Conservation (phyloP, 2,113 vertebrate species). For the Eclectus roratus region DNA sequence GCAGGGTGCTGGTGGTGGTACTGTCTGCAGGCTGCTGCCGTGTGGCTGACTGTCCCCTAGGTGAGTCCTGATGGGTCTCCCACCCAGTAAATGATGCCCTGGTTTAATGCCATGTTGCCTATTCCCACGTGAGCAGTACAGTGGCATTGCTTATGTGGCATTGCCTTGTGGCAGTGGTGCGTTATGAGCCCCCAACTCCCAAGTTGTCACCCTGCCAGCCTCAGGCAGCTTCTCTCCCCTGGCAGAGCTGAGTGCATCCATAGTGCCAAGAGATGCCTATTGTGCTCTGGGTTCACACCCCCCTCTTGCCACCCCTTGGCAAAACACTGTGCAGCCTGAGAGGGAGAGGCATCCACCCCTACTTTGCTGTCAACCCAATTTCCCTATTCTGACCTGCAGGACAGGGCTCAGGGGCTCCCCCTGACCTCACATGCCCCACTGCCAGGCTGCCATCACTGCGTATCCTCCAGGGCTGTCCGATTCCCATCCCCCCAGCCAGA, state of each 20-base stretch:
- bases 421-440: neutral
- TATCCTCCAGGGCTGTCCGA: neutral
- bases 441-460: neutral
- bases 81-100: neutral
- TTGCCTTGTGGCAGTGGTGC: neutral
- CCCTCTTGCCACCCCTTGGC: neutral
- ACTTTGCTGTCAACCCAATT: accelerated
- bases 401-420: accelerated
- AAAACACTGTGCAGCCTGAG: neutral
- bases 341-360: neutral
- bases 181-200: neutral
- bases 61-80: neutral
- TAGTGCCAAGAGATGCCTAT: accelerated
- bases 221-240: neutral
- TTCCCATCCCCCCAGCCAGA: neutral
- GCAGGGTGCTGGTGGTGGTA: neutral
- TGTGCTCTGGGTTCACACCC: neutral
- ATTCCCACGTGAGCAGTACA: neutral
- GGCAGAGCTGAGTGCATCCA: accelerated
- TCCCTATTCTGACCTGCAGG: neutral
- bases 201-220: neutral
- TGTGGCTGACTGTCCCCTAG: accelerated
- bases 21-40: neutral
- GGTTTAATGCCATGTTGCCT: neutral
- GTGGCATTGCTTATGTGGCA: accelerated